phyloP scores from a whole-genome alignment of 2,113 vertebrate genomes.

The Apodemus speciosus region DNA sequence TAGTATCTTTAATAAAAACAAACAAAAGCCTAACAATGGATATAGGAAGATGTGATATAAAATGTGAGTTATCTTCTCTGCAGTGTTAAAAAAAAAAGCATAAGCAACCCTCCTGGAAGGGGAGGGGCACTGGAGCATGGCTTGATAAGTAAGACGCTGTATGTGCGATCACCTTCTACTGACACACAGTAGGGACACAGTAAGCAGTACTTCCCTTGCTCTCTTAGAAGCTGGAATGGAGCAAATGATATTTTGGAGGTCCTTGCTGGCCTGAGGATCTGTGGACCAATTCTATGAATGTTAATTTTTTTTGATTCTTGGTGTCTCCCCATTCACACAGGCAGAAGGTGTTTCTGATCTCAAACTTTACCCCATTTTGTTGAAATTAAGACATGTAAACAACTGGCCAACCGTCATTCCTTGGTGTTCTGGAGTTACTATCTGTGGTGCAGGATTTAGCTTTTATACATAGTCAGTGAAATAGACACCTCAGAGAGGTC shows the following conservation, averaged over 20 bases:
- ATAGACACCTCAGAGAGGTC: background rate
- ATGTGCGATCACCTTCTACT: background rate
- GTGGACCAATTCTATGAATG: background rate
- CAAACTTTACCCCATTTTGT: background rate
- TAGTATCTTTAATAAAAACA: constrained; percentile 35
- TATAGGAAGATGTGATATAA: background rate
- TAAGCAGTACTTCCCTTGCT: background rate
- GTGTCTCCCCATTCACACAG: background rate
- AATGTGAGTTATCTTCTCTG: constrained; percentile 2
- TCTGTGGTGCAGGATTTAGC: background rate
- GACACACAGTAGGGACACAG: background rate
- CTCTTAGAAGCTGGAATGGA: constrained; percentile 16
- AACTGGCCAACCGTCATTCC: background rate
- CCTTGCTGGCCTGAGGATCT: background rate
- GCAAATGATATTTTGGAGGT: constrained; percentile 28
- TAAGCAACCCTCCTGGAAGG: constrained; percentile 7
- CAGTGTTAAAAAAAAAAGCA: constrained; percentile 11
- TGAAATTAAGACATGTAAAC: constrained; percentile 39
- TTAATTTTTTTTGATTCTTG: constrained; percentile 14
- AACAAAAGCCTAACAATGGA: constrained; percentile 38
- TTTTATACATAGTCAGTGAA: background rate
- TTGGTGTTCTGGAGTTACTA: constrained; percentile 14
- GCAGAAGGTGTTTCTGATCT: background rate
- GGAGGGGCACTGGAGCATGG: background rate
- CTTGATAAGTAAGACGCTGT: background rate